Percentiles rank a stretch among this genome's conserved stretches.
Conservation (phyloP, 2,888 invertebrate species). For the Agriotes lineatus region DNA sequence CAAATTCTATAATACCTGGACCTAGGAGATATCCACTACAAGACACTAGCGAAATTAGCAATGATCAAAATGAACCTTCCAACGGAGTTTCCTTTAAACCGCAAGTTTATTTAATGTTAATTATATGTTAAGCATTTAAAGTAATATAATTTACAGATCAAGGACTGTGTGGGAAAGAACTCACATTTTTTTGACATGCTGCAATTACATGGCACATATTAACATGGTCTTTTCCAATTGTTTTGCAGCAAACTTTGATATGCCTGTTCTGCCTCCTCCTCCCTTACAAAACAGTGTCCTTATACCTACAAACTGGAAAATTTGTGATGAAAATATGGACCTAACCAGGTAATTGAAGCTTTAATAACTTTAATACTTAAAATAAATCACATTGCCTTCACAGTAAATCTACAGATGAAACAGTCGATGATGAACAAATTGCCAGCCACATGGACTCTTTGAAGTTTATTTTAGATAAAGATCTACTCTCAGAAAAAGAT, state of each 20-base stretch:
- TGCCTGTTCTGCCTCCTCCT: constrained; percentile 60
- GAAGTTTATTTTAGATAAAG: constrained; percentile 51
- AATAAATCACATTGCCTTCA: too few relatives aligned
- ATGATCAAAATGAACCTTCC: too few relatives aligned
- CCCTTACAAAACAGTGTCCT: constrained; percentile 64
- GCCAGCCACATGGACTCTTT: constrained; percentile 40
- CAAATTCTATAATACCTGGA: constrained; percentile 70
- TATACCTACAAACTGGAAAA: constrained; percentile 62
- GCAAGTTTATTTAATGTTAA: background rate
- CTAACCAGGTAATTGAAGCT: constrained; percentile 26
- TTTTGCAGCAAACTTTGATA: constrained; percentile 48
- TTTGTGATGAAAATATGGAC: constrained; percentile 42
- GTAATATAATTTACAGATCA: constrained; percentile 16
- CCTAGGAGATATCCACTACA: constrained; percentile 60
- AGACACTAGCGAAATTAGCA: constrained; percentile 31
- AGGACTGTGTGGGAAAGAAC: constrained; percentile 60
- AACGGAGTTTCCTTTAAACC: too few relatives aligned
- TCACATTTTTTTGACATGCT: constrained; percentile 69
- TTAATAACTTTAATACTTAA: too few relatives aligned
- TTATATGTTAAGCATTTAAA: too few relatives aligned
- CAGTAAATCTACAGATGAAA: background rate
- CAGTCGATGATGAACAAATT: constrained; percentile 34
- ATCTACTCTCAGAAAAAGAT: constrained; percentile 65
- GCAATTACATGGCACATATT: constrained; percentile 69
- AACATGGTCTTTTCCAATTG: constrained; percentile 56